Evolutionary conservation across 2,888 invertebrate genomes (phyloP).

Genomic region (Stenolophus ochropezus): DNA sequence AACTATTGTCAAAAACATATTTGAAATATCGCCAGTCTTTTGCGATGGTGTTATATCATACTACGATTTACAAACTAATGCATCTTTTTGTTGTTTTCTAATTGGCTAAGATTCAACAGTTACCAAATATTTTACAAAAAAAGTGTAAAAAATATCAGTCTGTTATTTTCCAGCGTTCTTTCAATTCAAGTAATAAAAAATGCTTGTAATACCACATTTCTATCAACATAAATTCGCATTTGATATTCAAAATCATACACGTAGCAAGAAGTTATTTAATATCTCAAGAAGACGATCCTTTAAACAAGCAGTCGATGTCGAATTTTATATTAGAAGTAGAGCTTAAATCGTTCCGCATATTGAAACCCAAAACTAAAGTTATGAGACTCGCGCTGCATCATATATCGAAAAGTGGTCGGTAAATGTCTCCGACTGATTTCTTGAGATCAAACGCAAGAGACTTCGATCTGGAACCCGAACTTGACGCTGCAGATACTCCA

Average conservation of each 20-base stretch:
- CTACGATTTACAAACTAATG: no score
- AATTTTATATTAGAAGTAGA: background rate
- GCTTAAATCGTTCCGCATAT: slow-evolving; percentile 32
- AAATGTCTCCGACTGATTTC: slow-evolving; percentile 11
- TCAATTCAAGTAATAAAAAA: background rate
- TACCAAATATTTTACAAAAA: no score
- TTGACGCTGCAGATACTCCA: background rate
- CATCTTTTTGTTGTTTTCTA: no score
- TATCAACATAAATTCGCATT: background rate
- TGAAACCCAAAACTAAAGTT: slow-evolving; percentile 18
- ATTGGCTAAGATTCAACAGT: no score
- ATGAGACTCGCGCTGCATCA: background rate
- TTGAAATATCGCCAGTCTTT: no score
- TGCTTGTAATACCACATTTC: background rate
- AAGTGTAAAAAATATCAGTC: no score
- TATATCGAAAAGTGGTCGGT: slow-evolving; percentile 27
- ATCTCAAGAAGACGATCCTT: background rate
- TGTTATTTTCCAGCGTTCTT: no score
- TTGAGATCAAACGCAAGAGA: background rate
- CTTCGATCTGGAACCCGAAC: background rate
- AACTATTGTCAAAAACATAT: no score
- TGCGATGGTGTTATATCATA: no score
- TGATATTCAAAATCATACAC: background rate
- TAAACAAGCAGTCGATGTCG: slow-evolving; percentile 1
- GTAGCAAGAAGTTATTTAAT: background rate